phyloP scores from a whole-genome alignment of 2,888 invertebrate genomes.

The Acutogordius australiensis region DNA sequence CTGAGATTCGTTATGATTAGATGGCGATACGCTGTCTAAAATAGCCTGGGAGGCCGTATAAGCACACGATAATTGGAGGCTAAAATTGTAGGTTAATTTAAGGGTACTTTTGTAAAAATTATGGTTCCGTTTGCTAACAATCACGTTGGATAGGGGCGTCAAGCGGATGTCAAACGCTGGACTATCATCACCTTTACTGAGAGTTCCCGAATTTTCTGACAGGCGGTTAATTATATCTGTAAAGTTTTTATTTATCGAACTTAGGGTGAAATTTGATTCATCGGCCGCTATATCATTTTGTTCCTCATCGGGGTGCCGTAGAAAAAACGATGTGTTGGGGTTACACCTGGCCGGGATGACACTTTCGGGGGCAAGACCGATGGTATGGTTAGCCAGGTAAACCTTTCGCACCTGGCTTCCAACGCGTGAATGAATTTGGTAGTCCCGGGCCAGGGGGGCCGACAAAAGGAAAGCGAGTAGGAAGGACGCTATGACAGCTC shows the following conservation, averaged over 20 bases:
- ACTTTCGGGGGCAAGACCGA: background rate
- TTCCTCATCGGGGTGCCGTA: background rate
- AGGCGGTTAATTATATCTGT: background rate
- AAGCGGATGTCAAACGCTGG: background rate
- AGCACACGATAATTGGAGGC: background rate
- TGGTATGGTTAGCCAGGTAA: background rate
- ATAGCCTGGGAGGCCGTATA: too few species aligned
- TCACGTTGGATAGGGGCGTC: background rate
- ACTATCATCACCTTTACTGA: too few species aligned
- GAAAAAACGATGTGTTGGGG: background rate
- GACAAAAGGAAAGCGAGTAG: background rate
- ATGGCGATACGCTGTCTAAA: too few species aligned
- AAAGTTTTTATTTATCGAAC: background rate
- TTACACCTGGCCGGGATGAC: background rate
- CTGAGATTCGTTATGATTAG: too few species aligned
- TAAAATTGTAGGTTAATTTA: background rate
- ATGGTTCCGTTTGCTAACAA: background rate
- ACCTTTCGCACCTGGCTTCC: background rate
- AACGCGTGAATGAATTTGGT: background rate
- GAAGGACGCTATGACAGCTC: background rate
- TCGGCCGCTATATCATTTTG: background rate
- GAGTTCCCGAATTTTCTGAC: too few species aligned
- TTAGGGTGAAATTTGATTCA: background rate
- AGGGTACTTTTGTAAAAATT: background rate
- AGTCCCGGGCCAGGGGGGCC: background rate